Evolutionary conservation across 1,140 invertebrate genomes (phyloP).

Genomic region (Habropoda laboriosa): DNA sequence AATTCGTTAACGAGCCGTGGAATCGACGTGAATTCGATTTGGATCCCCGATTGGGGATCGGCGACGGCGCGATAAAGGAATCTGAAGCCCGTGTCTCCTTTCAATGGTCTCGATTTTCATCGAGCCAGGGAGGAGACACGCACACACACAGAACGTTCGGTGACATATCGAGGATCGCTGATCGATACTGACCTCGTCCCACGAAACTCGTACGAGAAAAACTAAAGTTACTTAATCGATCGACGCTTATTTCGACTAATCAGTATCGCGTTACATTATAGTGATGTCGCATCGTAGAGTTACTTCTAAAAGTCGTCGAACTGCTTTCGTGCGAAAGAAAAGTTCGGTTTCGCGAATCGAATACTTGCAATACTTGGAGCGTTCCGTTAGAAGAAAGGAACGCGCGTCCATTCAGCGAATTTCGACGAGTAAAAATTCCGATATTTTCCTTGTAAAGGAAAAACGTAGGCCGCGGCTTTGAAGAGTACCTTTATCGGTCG

Average conservation of each 20-base stretch:
- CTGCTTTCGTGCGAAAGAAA: not conserved
- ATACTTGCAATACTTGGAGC: conserved; percentile 15
- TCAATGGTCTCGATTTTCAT: not conserved
- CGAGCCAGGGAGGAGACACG: not conserved
- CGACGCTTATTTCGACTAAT: conserved; percentile 34
- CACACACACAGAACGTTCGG: too few species aligned
- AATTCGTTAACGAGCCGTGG: conserved; percentile 23
- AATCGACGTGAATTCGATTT: conserved; percentile 31
- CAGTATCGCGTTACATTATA: conserved; percentile 37
- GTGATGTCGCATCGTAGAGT: conserved; percentile 37
- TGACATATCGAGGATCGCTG: conserved; percentile 25
- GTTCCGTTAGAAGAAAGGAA: conserved; percentile 8
- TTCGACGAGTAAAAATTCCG: conserved; percentile 24
- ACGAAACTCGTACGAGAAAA: not conserved
- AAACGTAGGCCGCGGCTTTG: conserved; percentile 17
- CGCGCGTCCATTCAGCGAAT: conserved; percentile 34
- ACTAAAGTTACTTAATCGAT: conserved; percentile 32
- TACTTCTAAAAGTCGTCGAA: conserved; percentile 14
- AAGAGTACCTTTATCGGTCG: conserved; percentile 65
- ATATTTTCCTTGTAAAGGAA: conserved; percentile 8
- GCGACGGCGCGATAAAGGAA: conserved; percentile 58
- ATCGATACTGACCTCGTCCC: not conserved
- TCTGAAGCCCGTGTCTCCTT: conserved; percentile 13
- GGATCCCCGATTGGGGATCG: conserved; percentile 32
- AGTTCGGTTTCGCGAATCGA: too few species aligned